Percentiles rank a stretch among this genome's conserved stretches.
These are phyloP conservation scores for Sardinella longiceps DNA, from an alignment of 2,797 vertebrate species.

Conservation along the genomic window DNA sequence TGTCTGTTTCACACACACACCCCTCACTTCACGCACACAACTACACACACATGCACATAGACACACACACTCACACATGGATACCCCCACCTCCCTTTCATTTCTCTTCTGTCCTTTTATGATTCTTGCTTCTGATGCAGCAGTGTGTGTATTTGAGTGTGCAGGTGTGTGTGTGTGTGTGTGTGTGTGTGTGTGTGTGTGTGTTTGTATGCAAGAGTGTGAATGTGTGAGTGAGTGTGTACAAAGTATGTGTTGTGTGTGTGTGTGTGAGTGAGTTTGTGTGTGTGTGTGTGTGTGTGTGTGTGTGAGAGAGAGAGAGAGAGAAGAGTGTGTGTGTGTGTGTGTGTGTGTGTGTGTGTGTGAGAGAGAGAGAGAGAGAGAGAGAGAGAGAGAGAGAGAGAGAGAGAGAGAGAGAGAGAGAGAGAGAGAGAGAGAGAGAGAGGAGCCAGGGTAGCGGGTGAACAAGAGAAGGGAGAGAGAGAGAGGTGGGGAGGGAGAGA, in stretches of 20 bases:
- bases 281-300: too few species aligned
- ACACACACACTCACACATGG: background rate
- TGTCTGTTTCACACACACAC: constrained; percentile 29
- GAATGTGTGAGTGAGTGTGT: constrained; percentile 43
- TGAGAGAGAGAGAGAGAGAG: background rate
- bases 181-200: too few species aligned
- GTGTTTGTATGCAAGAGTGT: too few species aligned
- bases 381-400: background rate
- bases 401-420: background rate
- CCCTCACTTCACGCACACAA: background rate
- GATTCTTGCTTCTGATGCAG: constrained; percentile 48
- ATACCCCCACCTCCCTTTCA: constrained; percentile 14
- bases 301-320: background rate
- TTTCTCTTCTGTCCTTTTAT: constrained; percentile 37
- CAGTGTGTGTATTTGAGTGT: constrained; percentile 60
- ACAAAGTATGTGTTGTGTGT: too few species aligned
- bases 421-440: constrained; percentile 32
- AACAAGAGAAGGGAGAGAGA: too few species aligned
- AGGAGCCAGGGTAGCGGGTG: constrained; percentile 11
- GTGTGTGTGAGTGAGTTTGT: background rate
- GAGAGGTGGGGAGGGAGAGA: constrained; percentile 57
- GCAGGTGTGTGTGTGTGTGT: background rate
- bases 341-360: background rate
- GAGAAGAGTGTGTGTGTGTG: background rate
- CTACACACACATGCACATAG: background rate